Evolutionary conservation across 2,797 vertebrate genomes (phyloP).

Genomic region (Nannoperca obscura): DNA sequence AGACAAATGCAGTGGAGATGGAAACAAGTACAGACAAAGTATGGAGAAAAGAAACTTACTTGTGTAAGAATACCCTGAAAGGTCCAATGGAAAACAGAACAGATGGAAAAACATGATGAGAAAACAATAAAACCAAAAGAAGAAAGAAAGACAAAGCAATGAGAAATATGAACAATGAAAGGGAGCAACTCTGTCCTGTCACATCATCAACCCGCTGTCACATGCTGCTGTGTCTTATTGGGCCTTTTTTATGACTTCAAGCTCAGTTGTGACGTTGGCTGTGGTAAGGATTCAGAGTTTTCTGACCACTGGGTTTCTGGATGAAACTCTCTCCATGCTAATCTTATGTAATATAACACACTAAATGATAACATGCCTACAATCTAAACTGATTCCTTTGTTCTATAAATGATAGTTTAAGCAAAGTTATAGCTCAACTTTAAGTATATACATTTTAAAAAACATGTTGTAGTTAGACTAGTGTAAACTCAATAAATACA

Average conservation of each 20-base stretch:
- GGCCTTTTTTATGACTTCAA: conserved; percentile 13
- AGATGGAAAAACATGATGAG: conserved; percentile 87
- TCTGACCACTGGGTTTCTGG: neutral
- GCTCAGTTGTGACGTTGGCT: neutral
- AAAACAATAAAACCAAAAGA: conserved; percentile 81
- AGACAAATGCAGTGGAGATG: conserved; percentile 8
- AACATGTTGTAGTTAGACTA: neutral
- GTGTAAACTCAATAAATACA: neutral
- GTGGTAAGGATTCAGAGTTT: neutral
- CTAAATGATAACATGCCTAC: no score
- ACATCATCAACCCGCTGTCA: conserved; percentile 35
- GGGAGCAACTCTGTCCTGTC: conserved; percentile 46
- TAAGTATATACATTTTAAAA: neutral
- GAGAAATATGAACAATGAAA: conserved; percentile 73
- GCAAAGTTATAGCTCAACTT: neutral
- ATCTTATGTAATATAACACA: neutral
- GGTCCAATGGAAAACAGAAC: conserved; percentile 91
- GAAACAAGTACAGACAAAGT: conserved; percentile 34
- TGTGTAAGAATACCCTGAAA: conserved; percentile 92
- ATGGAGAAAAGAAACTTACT: conserved; percentile 91
- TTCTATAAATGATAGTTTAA: neutral
- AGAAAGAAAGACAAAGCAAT: conserved; percentile 83
- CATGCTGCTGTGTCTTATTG: neutral
- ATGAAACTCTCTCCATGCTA: neutral
- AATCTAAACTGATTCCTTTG: no score